Percentiles rank a stretch among this genome's conserved stretches.
Evolutionary conservation across 2,888 invertebrate genomes (phyloP).

Genomic region (Plagodis dolabraria): DNA sequence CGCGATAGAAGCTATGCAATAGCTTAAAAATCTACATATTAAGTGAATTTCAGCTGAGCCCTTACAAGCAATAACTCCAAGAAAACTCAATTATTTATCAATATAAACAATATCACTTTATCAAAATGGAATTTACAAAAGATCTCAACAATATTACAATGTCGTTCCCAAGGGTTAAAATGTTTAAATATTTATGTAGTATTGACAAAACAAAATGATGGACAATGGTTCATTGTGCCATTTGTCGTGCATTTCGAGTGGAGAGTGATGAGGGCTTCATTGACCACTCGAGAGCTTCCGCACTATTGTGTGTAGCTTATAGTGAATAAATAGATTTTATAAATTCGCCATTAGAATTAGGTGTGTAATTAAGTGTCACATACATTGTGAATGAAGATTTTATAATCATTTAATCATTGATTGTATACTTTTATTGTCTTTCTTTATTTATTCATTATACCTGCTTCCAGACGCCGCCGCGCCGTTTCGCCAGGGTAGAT

Average conservation of each 20-base stretch:
- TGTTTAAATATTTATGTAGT: constrained; percentile 78
- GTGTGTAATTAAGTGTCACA: neutral
- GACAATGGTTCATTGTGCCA: constrained; percentile 68
- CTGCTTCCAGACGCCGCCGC: no score
- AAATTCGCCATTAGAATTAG: constrained; percentile 25
- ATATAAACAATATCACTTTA: no score
- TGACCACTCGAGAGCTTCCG: constrained; percentile 75
- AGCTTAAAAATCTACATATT: no score
- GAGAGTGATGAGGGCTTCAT: constrained; percentile 45
- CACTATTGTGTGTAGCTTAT: constrained; percentile 36
- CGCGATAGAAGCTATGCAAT: no score
- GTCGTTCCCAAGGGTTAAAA: constrained; percentile 56
- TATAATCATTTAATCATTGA: no score
- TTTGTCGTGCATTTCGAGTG: constrained; percentile 42
- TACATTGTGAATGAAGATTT: neutral
- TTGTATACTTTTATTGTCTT: no score
- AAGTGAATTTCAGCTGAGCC: no score
- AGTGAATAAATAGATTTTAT: constrained; percentile 26
- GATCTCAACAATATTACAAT: constrained; percentile 24
- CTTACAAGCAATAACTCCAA: no score
- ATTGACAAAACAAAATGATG: constrained; percentile 76
- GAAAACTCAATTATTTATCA: no score
- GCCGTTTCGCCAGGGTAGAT: no score
- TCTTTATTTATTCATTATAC: no score
- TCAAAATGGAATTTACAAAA: neutral